Percentiles rank a stretch among this genome's conserved stretches.
Evolutionary conservation across 1,140 invertebrate species (phyloP).

Genomic region (Calliopsis andreniformis): DNA sequence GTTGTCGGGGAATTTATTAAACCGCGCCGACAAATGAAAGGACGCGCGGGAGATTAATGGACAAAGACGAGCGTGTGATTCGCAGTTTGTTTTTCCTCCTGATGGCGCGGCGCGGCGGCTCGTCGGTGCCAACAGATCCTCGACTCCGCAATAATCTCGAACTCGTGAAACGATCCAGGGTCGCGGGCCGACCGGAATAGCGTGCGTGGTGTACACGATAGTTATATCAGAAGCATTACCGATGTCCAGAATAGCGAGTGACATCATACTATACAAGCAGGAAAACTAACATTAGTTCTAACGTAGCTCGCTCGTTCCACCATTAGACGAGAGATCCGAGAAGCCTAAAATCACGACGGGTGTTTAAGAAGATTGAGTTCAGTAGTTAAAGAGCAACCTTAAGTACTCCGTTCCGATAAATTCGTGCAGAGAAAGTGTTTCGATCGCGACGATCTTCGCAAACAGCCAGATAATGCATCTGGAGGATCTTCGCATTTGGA

Average conservation of each 20-base stretch:
- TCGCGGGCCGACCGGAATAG: conserved; percentile 61
- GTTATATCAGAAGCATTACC: conserved; percentile 47
- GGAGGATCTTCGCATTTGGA: conserved; percentile 7
- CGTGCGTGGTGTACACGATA: conserved; percentile 2
- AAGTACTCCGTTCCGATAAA: conserved; percentile 6
- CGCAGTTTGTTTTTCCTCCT: conserved; percentile 38
- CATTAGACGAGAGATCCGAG: background rate
- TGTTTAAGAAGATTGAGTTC: background rate
- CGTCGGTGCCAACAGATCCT: background rate
- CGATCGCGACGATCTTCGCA: background rate
- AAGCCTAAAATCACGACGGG: background rate
- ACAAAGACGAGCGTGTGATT: conserved; percentile 14
- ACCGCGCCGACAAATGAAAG: conserved; percentile 35
- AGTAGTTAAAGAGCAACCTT: background rate
- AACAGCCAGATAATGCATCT: conserved; percentile 11
- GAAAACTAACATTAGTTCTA: background rate
- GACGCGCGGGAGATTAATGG: conserved; percentile 25
- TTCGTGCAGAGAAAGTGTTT: conserved; percentile 2
- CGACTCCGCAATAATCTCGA: background rate
- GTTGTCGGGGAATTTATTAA: conserved; percentile 42
- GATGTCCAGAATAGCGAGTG: conserved; percentile 66
- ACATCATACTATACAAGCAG: conserved; percentile 59
- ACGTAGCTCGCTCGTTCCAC: background rate
- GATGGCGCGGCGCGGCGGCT: too few species aligned
- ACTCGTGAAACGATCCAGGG: conserved; percentile 34